Conservation (phyloP, 2,113 vertebrate genomes). For the Mola mola region DNA sequence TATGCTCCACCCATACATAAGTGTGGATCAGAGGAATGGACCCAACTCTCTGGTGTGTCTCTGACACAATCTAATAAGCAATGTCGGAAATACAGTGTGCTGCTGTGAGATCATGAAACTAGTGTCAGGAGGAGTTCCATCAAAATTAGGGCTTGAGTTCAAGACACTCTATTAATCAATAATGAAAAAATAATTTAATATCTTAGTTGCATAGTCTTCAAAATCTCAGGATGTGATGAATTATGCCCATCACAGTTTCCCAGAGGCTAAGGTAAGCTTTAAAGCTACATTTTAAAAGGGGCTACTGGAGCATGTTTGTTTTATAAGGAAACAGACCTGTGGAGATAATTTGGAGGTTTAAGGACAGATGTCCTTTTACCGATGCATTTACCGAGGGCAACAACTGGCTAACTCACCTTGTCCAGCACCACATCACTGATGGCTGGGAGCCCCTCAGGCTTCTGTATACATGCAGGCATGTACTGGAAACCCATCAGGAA, state of each 20-base stretch:
- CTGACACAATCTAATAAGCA: conserved; percentile 10
- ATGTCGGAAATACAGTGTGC: neutral
- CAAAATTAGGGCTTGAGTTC: conserved; percentile 6
- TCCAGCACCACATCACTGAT: conserved; percentile 98
- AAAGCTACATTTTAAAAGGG: neutral
- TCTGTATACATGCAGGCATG: conserved; percentile 93
- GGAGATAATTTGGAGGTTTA: neutral
- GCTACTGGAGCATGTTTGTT: neutral
- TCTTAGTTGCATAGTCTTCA: neutral
- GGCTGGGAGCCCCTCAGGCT: conserved; percentile 93
- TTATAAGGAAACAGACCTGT: neutral
- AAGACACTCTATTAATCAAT: conserved; percentile 13
- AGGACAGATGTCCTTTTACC: neutral
- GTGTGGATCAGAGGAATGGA: conserved; percentile 46
- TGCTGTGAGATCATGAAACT: neutral
- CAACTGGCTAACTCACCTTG: conserved; percentile 82
- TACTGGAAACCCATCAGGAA: conserved; percentile 95
- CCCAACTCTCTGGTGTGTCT: conserved; percentile 12
- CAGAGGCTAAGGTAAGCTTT: neutral
- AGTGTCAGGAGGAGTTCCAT: conserved; percentile 10
- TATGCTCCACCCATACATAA: conserved; percentile 57
- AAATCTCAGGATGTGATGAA: neutral
- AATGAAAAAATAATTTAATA: conserved; percentile 7
- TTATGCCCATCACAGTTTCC: neutral
- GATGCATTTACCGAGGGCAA: neutral